A percentile compares a stretch with the other conserved stretches of the same genome.
Evolutionary conservation across 2,113 vertebrate species (phyloP).

Genomic region (Pollimyrus isidori): DNA sequence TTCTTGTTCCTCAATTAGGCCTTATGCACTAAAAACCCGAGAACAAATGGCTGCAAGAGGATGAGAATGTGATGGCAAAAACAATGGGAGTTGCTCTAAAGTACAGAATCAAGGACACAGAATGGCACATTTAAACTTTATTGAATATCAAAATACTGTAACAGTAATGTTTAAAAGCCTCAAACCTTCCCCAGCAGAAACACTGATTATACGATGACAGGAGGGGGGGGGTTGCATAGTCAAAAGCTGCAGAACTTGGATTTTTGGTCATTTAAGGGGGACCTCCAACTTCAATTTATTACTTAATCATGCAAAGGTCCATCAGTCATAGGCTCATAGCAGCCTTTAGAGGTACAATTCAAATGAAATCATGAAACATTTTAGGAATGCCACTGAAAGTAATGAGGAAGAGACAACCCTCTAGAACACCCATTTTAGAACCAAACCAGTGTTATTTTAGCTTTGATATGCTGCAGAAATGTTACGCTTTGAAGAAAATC

Average conservation of each 20-base stretch:
- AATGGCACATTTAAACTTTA: slow-evolving; percentile 60
- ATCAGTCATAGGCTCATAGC: background rate
- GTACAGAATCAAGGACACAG: slow-evolving; percentile 11
- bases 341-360: background rate
- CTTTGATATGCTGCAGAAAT: background rate
- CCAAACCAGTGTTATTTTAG: background rate
- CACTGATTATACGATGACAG: slow-evolving; percentile 46
- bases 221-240: background rate
- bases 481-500: background rate
- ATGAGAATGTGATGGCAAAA: background rate
- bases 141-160: slow-evolving; percentile 70
- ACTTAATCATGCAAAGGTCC: slow-evolving; percentile 10
- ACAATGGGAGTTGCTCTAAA: background rate
- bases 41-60: background rate
- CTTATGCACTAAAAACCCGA: background rate
- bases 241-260: slow-evolving; percentile 2
- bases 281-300: slow-evolving; percentile 13
- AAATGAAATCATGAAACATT: background rate
- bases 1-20: background rate
- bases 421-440: background rate
- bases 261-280: slow-evolving; percentile 8
- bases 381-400: background rate
- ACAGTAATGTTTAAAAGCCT: slow-evolving; percentile 41
- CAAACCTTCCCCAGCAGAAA: slow-evolving; percentile 51
- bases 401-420: background rate